phyloP scores from a whole-genome alignment of 2,113 vertebrate genomes.

The Canis aureus region DNA sequence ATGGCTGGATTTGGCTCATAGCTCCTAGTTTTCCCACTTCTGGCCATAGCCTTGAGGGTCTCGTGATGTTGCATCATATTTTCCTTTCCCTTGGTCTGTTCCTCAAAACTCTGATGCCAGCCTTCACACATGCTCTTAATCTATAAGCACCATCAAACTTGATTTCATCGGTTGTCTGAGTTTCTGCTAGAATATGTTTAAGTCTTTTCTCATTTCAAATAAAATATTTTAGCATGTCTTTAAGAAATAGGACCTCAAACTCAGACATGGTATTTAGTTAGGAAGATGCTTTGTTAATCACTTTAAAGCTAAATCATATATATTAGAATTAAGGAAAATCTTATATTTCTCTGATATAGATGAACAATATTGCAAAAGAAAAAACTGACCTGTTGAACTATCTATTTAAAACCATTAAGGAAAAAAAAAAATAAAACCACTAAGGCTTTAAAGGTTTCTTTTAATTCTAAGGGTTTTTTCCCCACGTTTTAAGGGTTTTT shows the following conservation, averaged over 20 bases:
- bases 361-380: background rate
- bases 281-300: conserved; percentile 22
- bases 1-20: background rate
- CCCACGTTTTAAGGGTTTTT: background rate
- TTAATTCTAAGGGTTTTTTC: background rate
- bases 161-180: background rate
- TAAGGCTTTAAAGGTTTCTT: background rate
- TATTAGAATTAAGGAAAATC: conserved; percentile 9
- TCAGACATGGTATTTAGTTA: conserved; percentile 14
- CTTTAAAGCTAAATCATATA: conserved; percentile 3
- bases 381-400: conserved; percentile 1
- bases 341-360: background rate
- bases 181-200: background rate
- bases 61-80: background rate
- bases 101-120: background rate
- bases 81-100: background rate
- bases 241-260: conserved; percentile 7
- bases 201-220: conserved; percentile 43
- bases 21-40: background rate
- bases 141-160: background rate
- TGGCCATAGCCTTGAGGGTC: background rate
- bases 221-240: conserved; percentile 42
- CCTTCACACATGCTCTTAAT: background rate
- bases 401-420: conserved; percentile 43
- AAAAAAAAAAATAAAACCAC: background rate